Percentiles rank a stretch among this genome's conserved stretches.
Conservation (phyloP, 2,888 invertebrate species). For the Zele albiditarsus region DNA sequence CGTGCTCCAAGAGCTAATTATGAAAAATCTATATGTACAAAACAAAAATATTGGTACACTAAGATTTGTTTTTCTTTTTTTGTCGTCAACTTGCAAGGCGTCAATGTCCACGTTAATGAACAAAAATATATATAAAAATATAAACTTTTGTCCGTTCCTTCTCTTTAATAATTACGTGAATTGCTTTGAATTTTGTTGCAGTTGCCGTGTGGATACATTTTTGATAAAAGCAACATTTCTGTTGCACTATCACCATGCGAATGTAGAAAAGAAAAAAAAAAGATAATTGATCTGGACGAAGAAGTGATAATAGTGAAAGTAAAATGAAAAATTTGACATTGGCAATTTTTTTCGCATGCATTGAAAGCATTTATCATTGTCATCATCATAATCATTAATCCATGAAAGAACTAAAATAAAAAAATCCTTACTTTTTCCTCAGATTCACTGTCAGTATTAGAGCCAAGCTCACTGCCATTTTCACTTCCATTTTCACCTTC, state of each 20-base stretch:
- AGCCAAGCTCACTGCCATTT: constrained; percentile 87
- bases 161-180: background rate
- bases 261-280: constrained; percentile 19
- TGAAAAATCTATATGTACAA: background rate
- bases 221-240: constrained; percentile 42
- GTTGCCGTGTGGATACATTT: constrained; percentile 66
- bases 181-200: constrained; percentile 13
- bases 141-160: constrained; percentile 21
- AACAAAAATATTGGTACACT: background rate
- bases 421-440: constrained; percentile 87
- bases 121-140: background rate
- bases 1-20: background rate
- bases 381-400: constrained; percentile 36
- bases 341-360: constrained; percentile 29
- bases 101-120: background rate
- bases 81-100: background rate
- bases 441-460: constrained; percentile 90
- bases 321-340: constrained; percentile 16
- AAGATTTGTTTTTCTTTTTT: background rate
- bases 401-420: constrained; percentile 40
- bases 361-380: constrained; percentile 16
- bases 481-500: constrained; percentile 83
- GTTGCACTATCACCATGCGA: constrained; percentile 39
- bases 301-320: constrained; percentile 3
- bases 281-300: background rate